phyloP scores from a whole-genome alignment of 2,797 vertebrate genomes.

The Sebastes itinus region DNA sequence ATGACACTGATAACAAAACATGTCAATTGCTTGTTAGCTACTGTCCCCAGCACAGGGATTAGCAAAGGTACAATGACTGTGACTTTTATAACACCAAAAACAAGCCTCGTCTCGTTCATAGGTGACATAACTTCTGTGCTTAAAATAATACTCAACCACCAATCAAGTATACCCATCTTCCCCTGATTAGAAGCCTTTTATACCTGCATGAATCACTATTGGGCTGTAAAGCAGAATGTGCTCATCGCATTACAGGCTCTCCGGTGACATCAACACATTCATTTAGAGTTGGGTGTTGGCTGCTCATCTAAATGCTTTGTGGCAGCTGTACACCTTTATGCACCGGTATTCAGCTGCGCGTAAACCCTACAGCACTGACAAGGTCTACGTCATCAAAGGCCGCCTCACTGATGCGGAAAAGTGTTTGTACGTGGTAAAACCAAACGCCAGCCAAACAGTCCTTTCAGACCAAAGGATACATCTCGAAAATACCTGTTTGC shows the following conservation, averaged over 20 bases:
- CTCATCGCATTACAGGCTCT: not conserved
- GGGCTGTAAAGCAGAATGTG: not conserved
- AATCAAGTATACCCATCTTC: not conserved
- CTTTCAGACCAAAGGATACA: no score
- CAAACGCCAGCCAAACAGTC: accelerated
- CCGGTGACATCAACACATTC: not conserved
- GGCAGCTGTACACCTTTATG: not conserved
- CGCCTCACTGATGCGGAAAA: no score
- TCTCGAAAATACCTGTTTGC: no score
- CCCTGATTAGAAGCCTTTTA: not conserved
- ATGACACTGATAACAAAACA: not conserved
- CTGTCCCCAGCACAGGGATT: not conserved
- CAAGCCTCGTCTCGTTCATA: not conserved
- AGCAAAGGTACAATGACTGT: not conserved
- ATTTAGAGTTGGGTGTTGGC: constrained; percentile 12
- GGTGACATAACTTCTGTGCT: not conserved
- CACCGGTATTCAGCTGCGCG: not conserved
- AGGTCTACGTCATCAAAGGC: not conserved
- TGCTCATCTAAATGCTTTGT: constrained; percentile 1
- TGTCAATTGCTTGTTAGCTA: not conserved
- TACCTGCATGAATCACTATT: not conserved
- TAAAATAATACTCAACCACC: not conserved
- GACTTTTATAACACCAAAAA: not conserved
- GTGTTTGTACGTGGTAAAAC: no score
- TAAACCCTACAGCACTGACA: not conserved